Conservation (phyloP, 2,888 invertebrate genomes). For the Blera fallax region DNA sequence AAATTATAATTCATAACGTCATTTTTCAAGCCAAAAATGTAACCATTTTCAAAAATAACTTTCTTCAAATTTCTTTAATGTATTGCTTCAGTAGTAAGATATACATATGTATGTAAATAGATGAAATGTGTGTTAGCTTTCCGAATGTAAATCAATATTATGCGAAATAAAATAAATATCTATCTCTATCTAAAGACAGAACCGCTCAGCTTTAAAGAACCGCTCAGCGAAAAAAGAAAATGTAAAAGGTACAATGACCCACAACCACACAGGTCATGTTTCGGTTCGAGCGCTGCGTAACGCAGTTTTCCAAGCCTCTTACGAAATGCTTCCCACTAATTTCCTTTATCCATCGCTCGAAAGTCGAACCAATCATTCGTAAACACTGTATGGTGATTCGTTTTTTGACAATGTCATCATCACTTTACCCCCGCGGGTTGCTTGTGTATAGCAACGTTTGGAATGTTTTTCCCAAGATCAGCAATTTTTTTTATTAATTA, state of each 20-base stretch:
- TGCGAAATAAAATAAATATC: too few species aligned
- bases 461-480: constrained; percentile 22
- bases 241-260: constrained; percentile 3
- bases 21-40: too few species aligned
- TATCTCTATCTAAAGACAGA: neutral
- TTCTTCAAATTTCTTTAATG: too few species aligned
- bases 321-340: too few species aligned
- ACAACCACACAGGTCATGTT: constrained; percentile 44
- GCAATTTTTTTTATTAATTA: constrained; percentile 37
- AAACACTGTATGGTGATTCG: constrained; percentile 4
- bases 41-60: too few species aligned
- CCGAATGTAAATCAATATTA: too few species aligned
- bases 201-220: neutral
- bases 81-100: too few species aligned
- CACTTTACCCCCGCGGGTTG: neutral
- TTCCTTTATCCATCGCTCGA: neutral
- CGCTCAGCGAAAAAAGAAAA: neutral
- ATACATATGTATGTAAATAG: too few species aligned
- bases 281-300: constrained; percentile 52
- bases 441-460: neutral
- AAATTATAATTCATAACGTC: too few species aligned
- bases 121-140: too few species aligned
- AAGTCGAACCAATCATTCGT: constrained; percentile 10
- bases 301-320: constrained; percentile 47
- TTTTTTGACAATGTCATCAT: constrained; percentile 46